Conservation (phyloP, 2,888 invertebrate genomes). For the Drosophila helvetica region DNA sequence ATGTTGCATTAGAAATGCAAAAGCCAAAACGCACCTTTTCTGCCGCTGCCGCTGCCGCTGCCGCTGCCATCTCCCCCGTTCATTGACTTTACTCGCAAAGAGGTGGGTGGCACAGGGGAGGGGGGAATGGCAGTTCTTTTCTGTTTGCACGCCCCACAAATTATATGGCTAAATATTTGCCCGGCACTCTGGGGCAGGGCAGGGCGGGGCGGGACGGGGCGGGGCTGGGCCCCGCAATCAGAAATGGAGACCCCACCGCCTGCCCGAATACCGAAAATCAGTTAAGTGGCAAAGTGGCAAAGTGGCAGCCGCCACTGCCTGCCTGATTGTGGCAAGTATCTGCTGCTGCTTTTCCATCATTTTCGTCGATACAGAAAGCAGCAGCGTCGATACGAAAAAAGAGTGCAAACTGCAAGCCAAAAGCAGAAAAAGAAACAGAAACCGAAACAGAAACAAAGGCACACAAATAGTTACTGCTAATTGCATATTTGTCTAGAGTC, state of each 20-base stretch:
- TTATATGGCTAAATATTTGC: conserved; percentile 73
- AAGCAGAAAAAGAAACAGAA: conserved; percentile 29
- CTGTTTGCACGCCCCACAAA: conserved; percentile 69
- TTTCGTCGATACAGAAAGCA: conserved; percentile 51
- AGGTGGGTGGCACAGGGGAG: too few relatives aligned
- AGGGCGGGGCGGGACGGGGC: conserved; percentile 28
- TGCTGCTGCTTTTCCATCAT: conserved; percentile 47
- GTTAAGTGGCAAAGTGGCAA: conserved; percentile 56
- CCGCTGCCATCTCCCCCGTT: too few relatives aligned
- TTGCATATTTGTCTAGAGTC: conserved; percentile 76
- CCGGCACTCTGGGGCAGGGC: conserved; percentile 64
- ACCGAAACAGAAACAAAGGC: conserved; percentile 43
- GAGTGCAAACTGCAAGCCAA: too few relatives aligned
- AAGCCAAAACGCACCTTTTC: conserved; percentile 73
- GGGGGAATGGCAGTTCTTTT: neutral
- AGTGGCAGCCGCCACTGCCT: conserved; percentile 27
- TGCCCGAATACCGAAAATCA: conserved; percentile 44
- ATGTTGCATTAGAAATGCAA: conserved; percentile 81
- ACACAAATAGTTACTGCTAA: conserved; percentile 63
- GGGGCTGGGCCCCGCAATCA: conserved; percentile 54
- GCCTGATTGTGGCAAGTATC: conserved; percentile 54
- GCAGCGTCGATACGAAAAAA: too few relatives aligned
- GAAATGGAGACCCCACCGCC: conserved; percentile 27
- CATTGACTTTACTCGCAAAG: too few relatives aligned
- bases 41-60: conserved; percentile 32